phyloP scores from a whole-genome alignment of 2,113 vertebrate genomes.

The Ciconia stormi region DNA sequence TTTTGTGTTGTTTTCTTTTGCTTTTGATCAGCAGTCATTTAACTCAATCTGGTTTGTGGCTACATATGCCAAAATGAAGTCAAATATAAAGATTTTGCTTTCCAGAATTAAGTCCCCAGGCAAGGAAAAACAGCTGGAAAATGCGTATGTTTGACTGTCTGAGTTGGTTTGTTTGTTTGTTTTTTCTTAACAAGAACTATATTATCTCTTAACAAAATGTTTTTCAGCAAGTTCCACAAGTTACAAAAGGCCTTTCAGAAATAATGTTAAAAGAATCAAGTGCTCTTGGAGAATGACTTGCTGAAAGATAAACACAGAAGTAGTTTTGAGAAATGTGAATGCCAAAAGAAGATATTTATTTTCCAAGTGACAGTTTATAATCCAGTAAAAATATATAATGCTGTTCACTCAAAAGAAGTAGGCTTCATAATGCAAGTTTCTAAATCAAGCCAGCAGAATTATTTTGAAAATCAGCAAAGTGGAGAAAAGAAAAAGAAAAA shows the following conservation, averaged over 20 bases:
- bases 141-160: neutral
- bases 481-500: neutral
- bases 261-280: neutral
- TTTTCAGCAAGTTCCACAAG: neutral
- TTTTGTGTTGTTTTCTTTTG: neutral
- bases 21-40: conserved; percentile 7
- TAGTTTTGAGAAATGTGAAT: neutral
- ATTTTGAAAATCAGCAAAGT: neutral
- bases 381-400: neutral
- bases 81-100: conserved; percentile 20
- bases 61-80: neutral
- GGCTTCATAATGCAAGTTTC: neutral
- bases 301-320: conserved; percentile 34
- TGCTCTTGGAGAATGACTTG: neutral
- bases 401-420: neutral
- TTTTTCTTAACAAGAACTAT: conserved; percentile 16
- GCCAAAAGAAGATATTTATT: conserved; percentile 32
- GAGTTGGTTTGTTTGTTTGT: neutral
- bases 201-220: neutral
- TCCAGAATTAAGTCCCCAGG: conserved; percentile 1
- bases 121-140: conserved; percentile 35
- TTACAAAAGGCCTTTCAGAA: neutral
- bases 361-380: neutral
- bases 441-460: neutral
- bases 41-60: neutral